phyloP scores from a whole-genome alignment of 2,888 invertebrate genomes.

The Cheilosia impressa region DNA sequence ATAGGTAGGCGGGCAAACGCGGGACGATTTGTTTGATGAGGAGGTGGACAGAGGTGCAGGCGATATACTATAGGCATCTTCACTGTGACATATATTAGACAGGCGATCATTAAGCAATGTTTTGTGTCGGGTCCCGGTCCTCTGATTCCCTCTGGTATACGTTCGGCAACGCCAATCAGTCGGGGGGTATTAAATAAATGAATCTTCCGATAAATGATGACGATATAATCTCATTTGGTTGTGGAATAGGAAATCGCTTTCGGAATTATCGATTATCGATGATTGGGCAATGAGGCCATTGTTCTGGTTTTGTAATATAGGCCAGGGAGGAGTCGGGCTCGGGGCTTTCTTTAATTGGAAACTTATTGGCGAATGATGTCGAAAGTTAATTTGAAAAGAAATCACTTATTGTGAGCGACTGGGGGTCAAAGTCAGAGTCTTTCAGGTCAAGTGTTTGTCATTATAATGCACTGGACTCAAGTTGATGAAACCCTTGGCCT shows the following conservation, averaged over 20 bases:
- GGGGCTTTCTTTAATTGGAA: neutral
- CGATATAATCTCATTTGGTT: constrained; percentile 63
- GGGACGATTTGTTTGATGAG: constrained; percentile 43
- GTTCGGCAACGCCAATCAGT: constrained; percentile 2
- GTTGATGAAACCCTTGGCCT: too few relatives aligned
- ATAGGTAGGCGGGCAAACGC: constrained; percentile 66
- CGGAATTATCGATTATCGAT: constrained; percentile 41
- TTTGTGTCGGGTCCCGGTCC: constrained; percentile 29
- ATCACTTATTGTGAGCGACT: too few relatives aligned
- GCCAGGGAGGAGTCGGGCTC: neutral
- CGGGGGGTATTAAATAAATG: constrained; percentile 58
- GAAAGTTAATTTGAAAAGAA: too few relatives aligned
- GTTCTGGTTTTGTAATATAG: constrained; percentile 8
- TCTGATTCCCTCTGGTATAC: constrained; percentile 1
- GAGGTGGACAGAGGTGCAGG: constrained; percentile 61
- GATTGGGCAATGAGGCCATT: constrained; percentile 48
- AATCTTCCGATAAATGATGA: constrained; percentile 64
- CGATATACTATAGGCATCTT: constrained; percentile 23
- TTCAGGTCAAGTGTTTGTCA: too few relatives aligned
- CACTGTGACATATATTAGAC: constrained; percentile 52
- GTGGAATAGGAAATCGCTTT: constrained; percentile 45
- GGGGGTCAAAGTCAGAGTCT: too few relatives aligned
- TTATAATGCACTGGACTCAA: too few relatives aligned
- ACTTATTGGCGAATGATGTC: neutral
- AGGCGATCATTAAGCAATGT: constrained; percentile 65